Evolutionary conservation across 2,113 vertebrate species (phyloP).

Genomic region (Nycticryphes semicollaris): DNA sequence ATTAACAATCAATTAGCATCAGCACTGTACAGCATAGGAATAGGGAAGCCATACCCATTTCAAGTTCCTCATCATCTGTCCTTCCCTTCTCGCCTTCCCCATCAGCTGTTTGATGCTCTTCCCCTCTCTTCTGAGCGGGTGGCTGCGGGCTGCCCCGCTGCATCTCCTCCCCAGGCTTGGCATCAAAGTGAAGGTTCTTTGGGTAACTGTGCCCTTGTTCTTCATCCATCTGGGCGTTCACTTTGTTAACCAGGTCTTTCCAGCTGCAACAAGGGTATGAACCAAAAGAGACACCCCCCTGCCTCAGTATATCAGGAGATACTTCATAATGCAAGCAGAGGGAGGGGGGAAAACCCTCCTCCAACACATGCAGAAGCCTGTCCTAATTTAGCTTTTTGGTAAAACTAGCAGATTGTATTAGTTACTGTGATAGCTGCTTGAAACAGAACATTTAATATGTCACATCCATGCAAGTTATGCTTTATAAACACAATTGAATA

Average conservation of each 20-base stretch:
- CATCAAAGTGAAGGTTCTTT: neutral
- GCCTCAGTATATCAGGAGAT: neutral
- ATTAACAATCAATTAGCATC: neutral
- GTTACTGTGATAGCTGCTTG: neutral
- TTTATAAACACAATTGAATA: neutral
- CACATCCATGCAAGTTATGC: neutral
- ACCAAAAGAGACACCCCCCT: neutral
- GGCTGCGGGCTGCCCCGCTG: neutral
- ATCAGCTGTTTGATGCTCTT: neutral
- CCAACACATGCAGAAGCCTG: neutral
- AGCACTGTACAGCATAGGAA: neutral
- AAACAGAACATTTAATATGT: neutral
- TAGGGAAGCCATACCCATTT: conserved; percentile 28
- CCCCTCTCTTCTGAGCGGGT: neutral
- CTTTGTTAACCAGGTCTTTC: conserved; percentile 51
- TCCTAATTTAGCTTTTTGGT: neutral
- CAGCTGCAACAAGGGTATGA: neutral
- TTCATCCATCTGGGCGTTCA: neutral
- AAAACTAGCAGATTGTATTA: neutral
- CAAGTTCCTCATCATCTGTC: conserved; percentile 2
- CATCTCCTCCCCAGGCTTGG: neutral
- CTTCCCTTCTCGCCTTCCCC: neutral
- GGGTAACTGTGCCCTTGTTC: neutral
- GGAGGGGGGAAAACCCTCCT: neutral
- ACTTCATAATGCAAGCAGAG: neutral